Evolutionary conservation across 2,113 vertebrate genomes (phyloP).

Genomic region (Nanger granti): DNA sequence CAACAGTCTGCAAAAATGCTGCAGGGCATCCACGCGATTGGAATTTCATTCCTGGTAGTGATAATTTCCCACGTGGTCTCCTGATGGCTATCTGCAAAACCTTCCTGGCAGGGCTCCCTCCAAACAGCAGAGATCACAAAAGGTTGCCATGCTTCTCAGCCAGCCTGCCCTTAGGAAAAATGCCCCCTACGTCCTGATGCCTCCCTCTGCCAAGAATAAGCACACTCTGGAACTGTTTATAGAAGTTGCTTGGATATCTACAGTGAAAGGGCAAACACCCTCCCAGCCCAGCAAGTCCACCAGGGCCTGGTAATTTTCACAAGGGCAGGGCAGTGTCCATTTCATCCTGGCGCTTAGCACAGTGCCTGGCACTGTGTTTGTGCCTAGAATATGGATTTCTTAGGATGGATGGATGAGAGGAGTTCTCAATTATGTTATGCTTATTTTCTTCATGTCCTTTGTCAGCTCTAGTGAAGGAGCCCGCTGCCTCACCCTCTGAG

Average conservation of each 20-base stretch:
- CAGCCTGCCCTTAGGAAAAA: slow-evolving; percentile 26
- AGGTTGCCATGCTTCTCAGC: slow-evolving; percentile 27
- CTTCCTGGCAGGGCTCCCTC: slow-evolving; percentile 36
- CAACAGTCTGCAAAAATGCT: slow-evolving; percentile 38
- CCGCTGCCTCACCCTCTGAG: not conserved
- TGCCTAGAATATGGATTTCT: not conserved
- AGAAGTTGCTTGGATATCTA: not conserved
- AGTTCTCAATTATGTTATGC: not conserved
- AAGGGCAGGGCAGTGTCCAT: not conserved
- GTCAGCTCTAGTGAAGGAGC: not conserved
- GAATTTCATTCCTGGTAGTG: slow-evolving; percentile 6
- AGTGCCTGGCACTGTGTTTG: not conserved
- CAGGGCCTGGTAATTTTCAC: not conserved
- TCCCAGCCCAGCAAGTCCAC: not conserved
- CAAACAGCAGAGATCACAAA: slow-evolving; percentile 37
- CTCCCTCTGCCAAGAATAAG: not conserved
- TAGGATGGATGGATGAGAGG: not conserved
- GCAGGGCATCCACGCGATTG: slow-evolving; percentile 3
- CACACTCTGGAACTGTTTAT: not conserved
- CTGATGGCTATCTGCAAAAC: slow-evolving; percentile 49
- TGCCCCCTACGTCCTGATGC: not conserved
- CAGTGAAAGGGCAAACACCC: not conserved
- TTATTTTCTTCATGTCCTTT: not conserved
- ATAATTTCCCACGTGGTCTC: slow-evolving; percentile 42
- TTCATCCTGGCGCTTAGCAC: not conserved